Evolutionary conservation across 2,888 invertebrate species (phyloP), one percentile per base, ranked within the genome.

Genomic region (Xylocampa areola): DNA sequence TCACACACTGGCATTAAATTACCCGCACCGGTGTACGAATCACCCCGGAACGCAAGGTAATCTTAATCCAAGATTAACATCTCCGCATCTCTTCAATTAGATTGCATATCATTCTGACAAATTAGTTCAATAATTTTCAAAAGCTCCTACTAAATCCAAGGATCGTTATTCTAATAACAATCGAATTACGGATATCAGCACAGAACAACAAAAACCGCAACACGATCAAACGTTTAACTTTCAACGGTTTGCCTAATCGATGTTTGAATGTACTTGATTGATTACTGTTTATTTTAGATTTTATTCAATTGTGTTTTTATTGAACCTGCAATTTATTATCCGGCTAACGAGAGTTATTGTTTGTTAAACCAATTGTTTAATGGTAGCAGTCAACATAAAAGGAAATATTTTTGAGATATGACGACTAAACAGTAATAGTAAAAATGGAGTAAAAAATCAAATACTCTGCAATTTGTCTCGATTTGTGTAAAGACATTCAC

Each of bases 11-110:
- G 16, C 21, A 43, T 14, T 8, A 13, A 16, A 21, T 17, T 27
- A 21, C n/a, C 21, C 8, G 3, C 14, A 14, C 7, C 6, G 14
- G 17, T 21, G 6, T 14, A 13, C 14, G 6, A 23, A 29, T 16
- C 21, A 25, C 10, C 8, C 7, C 14, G 2, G 41, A 43, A 21
- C 0, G 2, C 21, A 21, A 11, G 5, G 19, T 36, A 11, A 19
- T 19, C 6, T 39, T 23, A 29, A 39, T 39, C 23, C 23, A 39
- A 23, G 37, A 39, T 39, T 39, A 39, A 14, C 8, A 21, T 39
- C 23, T 17, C 21, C 2, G 6, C 19, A 6, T 13, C 11, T 11
- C 11, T 11, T 39, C 4, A 14, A 1, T 37, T 23, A 23, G 11
- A 23, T 23, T 37, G 13, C 4, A 25, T 39, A 23, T 13, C 4